Percentiles rank a stretch among this genome's conserved stretches.
Evolutionary conservation across 2,888 invertebrate species (phyloP).

Genomic region (Drosophila longiperda): DNA sequence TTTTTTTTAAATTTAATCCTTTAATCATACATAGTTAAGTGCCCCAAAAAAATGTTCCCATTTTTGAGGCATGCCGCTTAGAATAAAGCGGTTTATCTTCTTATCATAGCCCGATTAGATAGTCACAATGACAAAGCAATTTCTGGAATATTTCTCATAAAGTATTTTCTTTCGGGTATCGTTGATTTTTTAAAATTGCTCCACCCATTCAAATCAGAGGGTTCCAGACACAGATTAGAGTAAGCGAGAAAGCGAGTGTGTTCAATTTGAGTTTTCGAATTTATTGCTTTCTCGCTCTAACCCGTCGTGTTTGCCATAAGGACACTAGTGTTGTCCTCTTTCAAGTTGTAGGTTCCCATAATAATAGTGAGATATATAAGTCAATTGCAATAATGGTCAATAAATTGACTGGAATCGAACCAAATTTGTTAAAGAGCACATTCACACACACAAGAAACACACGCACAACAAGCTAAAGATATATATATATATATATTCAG

Average conservation of each 20-base stretch:
- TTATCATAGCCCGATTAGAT: not conserved
- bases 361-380: not conserved
- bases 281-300: not conserved
- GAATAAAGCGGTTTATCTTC: not conserved
- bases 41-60: not conserved
- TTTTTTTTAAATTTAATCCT: not conserved
- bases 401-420: slow-evolving; percentile 60
- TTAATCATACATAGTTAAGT: not conserved
- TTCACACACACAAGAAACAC: slow-evolving; percentile 20
- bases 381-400: not conserved
- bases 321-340: slow-evolving; percentile 18
- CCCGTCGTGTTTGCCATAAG: not conserved
- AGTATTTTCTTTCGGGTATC: not conserved
- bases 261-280: not conserved
- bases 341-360: not conserved
- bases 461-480: slow-evolving; percentile 16
- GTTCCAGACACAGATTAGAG: slow-evolving; percentile 1
- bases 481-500: not conserved
- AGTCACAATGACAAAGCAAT: not conserved
- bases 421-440: slow-evolving; percentile 69
- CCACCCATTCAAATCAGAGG: slow-evolving; percentile 23
- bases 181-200: not conserved
- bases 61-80: not conserved
- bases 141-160: not conserved
- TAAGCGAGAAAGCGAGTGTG: slow-evolving; percentile 1